phyloP scores from a whole-genome alignment of 2,888 invertebrate species.

The Lymantria dispar region DNA sequence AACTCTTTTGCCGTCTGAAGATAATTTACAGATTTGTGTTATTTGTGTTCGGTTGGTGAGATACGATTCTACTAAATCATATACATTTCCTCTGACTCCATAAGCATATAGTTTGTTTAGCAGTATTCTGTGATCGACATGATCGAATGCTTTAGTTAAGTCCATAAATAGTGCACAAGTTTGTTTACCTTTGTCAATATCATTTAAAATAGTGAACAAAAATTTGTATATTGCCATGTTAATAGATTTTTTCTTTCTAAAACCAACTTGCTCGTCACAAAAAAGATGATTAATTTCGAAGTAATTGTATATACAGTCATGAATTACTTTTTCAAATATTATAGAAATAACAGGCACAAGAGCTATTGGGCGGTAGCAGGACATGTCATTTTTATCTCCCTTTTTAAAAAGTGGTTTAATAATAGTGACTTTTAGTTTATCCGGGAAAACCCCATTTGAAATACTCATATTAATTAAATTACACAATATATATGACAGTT shows the following conservation, averaged over 20 bases:
- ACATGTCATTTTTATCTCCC: neutral
- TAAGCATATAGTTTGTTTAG: neutral
- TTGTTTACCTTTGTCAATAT: neutral
- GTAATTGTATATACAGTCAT: neutral
- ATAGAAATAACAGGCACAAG: neutral
- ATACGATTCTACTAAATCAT: neutral
- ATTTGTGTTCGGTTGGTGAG: neutral
- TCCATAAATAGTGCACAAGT: conserved; percentile 1
- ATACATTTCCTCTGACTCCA: neutral
- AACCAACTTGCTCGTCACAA: neutral
- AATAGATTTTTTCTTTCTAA: neutral
- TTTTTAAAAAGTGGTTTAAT: conserved; percentile 4
- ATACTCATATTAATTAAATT: conserved; percentile 1
- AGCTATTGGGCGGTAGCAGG: neutral
- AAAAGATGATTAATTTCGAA: neutral
- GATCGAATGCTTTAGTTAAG: conserved; percentile 1
- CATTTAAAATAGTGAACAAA: neutral
- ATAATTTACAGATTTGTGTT: neutral
- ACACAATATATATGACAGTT: neutral
- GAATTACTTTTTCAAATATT: conserved; percentile 1
- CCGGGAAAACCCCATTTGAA: too few relatives aligned
- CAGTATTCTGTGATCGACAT: neutral
- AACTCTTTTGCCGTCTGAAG: neutral
- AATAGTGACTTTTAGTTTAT: neutral
- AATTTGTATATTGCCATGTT: neutral